Base-by-base conservation (phyloP, 1,140 invertebrate genomes). In the Drosophila parabipectinata region DNA sequence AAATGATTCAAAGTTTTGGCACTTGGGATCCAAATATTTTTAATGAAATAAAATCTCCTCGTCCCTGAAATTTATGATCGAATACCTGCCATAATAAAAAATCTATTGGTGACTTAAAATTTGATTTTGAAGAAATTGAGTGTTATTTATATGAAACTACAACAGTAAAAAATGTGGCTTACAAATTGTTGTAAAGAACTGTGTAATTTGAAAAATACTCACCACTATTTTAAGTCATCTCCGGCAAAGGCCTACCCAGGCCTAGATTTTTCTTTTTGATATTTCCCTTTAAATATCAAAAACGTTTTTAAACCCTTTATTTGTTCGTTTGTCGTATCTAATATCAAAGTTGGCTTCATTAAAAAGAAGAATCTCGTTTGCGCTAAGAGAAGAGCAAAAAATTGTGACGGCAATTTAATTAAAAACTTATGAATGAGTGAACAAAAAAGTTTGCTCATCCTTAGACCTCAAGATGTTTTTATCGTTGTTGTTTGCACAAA, bases 381-480 rank as follows among this genome's bases (percentile, higher is more conserved):
- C 56, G 74, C 69, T 54, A 10, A 67, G 50, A 14, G 56, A 44
- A 28, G 56, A 57, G 9, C 14, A 21, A 72, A 79, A 77, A 77
- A 88, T 88, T 88, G 83, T 83, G 83, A 88, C 83, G 79, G 76
- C 83, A 87, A 88, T 87, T 87, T 87, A 87, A 87, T 87, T 87
- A 87, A 87, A 87, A 87, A 88, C 83, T 87, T 87, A 87, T 87
- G 83, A 87, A 89, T 87, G 83, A 88, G 76, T 87, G 83, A 82
- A 83, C 83, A 88, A 88, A 88, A 79, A 85, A 87, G 69, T 88
- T 83, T 77, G 66, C 83, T 83, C 83, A 87, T 88, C 79, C 84
- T 88, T 72, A 67, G 83, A 88, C 83, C 81, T 88, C 66, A 87
- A 79, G 75, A 83, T 87, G 83, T 87, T 87, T 87, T 87, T 83